Conservation (phyloP, 2,113 vertebrate species). For the Sinocyclocheilus anshuiensis region DNA sequence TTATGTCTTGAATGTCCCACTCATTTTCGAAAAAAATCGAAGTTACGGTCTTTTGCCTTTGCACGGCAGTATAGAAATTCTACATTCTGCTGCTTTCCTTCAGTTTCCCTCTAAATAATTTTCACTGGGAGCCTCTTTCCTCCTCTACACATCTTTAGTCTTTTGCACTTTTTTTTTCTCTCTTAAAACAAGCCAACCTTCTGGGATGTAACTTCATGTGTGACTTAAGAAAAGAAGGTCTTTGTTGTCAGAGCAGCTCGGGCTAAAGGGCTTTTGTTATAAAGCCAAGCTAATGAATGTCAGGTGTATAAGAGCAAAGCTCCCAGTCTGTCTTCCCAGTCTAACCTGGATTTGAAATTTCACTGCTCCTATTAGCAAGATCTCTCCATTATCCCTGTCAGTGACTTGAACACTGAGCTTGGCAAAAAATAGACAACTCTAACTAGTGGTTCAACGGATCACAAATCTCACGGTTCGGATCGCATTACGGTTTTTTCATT, state of each 20-base stretch:
- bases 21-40: too few relatives aligned
- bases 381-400: conserved; percentile 37
- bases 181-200: conserved; percentile 20
- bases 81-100: too few relatives aligned
- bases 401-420: not conserved
- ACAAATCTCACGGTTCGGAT: too few relatives aligned
- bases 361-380: conserved; percentile 23
- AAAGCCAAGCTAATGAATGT: conserved; percentile 32
- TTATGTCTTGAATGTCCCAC: too few relatives aligned
- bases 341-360: conserved; percentile 33
- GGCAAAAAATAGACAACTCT: not conserved
- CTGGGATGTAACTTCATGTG: conserved; percentile 4
- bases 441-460: too few relatives aligned
- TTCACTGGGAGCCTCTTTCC: conserved; percentile 42
- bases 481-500: too few relatives aligned
- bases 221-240: not conserved
- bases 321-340: conserved; percentile 11
- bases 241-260: conserved; percentile 2
- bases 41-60: too few relatives aligned
- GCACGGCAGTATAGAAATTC: too few relatives aligned
- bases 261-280: conserved; percentile 31
- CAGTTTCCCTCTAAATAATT: conserved; percentile 35
- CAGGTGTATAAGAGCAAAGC: conserved; percentile 10
- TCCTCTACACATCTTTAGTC: conserved; percentile 29
- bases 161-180: conserved; percentile 30